Evolutionary conservation across 1,140 invertebrate species (phyloP).

Genomic region (Homarus americanus): DNA sequence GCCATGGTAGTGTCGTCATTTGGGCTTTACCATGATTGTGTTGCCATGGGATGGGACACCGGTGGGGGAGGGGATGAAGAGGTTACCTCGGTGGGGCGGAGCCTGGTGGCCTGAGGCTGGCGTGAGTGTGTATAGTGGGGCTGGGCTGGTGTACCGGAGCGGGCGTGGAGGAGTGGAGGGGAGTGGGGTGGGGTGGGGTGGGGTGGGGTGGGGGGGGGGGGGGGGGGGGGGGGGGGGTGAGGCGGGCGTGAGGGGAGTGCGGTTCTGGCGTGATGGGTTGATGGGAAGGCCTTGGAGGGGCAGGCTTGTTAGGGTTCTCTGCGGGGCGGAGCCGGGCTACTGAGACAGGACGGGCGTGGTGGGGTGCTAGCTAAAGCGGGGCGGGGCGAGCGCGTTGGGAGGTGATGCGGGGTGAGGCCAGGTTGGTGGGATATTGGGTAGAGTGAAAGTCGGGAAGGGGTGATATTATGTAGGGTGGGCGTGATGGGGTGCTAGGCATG

Average conservation of each 20-base stretch:
- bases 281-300: too few species aligned
- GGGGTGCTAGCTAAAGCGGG: background rate
- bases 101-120: background rate
- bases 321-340: background rate
- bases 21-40: too few species aligned
- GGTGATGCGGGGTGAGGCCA: background rate
- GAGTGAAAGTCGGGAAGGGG: background rate
- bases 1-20: too few species aligned
- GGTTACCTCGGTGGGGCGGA: background rate
- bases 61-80: background rate
- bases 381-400: background rate
- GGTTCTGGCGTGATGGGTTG: background rate
- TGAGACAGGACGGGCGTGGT: background rate
- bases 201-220: background rate
- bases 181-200: background rate
- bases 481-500: background rate
- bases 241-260: background rate
- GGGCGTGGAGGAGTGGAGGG: background rate
- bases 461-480: background rate
- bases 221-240: too few species aligned
- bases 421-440: background rate
- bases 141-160: background rate
- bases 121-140: background rate
- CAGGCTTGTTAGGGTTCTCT: too few species aligned
- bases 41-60: too few species aligned